Evolutionary conservation across 2,888 invertebrate species (phyloP).

Genomic region (Lamellibrachia satsuma): DNA sequence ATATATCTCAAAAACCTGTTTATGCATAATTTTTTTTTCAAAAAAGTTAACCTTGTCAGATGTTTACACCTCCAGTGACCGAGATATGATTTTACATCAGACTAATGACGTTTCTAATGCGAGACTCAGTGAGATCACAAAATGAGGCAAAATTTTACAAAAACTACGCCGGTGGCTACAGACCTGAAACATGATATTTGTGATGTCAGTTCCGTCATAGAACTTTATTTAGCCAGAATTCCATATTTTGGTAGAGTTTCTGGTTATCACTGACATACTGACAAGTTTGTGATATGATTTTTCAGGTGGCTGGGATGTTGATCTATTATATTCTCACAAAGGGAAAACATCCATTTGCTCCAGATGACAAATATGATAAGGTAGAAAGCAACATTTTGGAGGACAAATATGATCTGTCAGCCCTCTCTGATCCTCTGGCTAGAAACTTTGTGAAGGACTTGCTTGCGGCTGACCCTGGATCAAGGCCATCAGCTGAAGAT

Average conservation of each 20-base stretch:
- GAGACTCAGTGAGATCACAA: no score
- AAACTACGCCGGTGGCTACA: no score
- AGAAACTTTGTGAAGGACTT: not conserved
- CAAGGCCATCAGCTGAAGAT: not conserved
- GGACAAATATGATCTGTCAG: not conserved
- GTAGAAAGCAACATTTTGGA: not conserved
- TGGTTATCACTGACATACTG: not conserved
- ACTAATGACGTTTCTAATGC: no score
- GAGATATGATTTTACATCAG: no score
- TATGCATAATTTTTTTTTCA: no score
- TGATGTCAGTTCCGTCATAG: not conserved
- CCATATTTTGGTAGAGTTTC: no score
- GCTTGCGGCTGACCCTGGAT: not conserved
- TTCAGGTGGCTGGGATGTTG: not conserved
- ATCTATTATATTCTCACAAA: not conserved
- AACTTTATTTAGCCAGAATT: not conserved
- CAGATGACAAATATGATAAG: not conserved
- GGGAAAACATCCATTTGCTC: not conserved
- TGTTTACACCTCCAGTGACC: no score
- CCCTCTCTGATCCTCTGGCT: not conserved
- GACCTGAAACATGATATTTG: no score
- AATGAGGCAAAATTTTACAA: no score
- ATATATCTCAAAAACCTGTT: no score
- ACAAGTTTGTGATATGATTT: not conserved
- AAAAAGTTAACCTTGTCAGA: no score